These are phyloP conservation scores for Electrona antarctica DNA, from an alignment of 2,113 vertebrate species.

Conservation along the genomic window DNA sequence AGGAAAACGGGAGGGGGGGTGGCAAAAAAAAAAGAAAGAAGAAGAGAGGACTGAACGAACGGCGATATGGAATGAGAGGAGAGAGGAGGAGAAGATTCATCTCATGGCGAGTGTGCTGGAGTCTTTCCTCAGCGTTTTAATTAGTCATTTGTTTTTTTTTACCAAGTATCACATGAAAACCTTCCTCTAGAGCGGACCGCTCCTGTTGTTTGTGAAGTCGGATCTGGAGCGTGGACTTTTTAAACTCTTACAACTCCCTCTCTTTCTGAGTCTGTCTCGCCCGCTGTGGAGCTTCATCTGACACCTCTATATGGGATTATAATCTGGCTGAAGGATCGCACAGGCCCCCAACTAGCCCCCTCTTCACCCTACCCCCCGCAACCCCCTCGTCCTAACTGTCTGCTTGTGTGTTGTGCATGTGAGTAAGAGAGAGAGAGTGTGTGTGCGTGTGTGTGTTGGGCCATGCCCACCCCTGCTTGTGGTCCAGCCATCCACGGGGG, in stretches of 20 bases:
- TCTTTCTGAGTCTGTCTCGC: neutral
- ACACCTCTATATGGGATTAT: constrained; percentile 64
- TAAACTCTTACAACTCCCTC: no score
- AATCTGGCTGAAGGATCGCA: no score
- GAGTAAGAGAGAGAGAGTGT: neutral
- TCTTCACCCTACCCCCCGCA: constrained; percentile 8
- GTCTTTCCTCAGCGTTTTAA: constrained; percentile 44
- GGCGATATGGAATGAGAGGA: neutral
- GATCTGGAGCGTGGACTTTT: constrained; percentile 57
- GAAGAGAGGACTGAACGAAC: neutral
- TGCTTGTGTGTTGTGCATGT: constrained; percentile 40
- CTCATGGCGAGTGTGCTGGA: constrained; percentile 48
- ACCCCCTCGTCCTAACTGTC: constrained; percentile 14
- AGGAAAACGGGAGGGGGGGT: constrained; percentile 52
- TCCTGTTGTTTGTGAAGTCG: constrained; percentile 34
- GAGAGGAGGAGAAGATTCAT: constrained; percentile 34
- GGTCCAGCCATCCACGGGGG: constrained; percentile 72
- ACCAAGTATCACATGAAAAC: constrained; percentile 13
- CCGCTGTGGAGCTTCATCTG: constrained; percentile 37
- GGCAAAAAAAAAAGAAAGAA: constrained; percentile 42
- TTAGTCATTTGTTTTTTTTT: neutral
- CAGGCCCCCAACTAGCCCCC: no score
- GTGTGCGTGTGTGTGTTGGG: constrained; percentile 61
- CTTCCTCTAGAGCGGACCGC: constrained; percentile 50
- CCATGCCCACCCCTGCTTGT: constrained; percentile 83